Conservation (phyloP, 2,888 invertebrate genomes). For the Leucoma salicis region DNA sequence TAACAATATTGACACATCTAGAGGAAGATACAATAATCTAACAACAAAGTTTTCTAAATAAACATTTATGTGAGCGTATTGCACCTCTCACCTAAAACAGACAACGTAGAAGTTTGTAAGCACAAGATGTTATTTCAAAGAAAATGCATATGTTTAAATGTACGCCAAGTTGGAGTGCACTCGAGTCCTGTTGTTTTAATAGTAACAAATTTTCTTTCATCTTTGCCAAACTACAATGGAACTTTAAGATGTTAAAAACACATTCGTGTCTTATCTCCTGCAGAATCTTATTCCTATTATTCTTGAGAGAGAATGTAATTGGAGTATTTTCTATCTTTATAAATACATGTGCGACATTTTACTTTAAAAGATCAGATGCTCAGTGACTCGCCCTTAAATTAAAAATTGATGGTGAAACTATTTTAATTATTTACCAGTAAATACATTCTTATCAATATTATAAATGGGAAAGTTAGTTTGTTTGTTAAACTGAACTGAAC, state of each 20-base stretch:
- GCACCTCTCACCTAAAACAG: slow-evolving; percentile 12
- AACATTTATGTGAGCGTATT: background rate
- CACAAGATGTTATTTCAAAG: slow-evolving; percentile 33
- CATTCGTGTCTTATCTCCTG: background rate
- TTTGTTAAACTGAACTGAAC: no score
- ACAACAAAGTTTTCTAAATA: background rate
- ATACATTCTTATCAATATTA: no score
- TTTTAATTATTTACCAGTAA: no score
- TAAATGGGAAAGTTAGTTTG: no score
- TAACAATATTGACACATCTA: no score
- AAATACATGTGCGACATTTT: no score
- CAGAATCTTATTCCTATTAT: background rate
- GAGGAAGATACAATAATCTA: no score
- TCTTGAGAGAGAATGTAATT: background rate
- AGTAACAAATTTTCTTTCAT: slow-evolving; percentile 19
- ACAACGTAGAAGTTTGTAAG: slow-evolving; percentile 26
- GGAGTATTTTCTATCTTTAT: background rate
- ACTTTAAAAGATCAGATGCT: no score
- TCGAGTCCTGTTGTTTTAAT: slow-evolving; percentile 26
- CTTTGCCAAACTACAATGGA: slow-evolving; percentile 17
- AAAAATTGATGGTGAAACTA: no score
- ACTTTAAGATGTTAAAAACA: slow-evolving; percentile 8
- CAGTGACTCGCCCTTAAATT: no score
- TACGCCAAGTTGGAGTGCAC: slow-evolving; percentile 31
- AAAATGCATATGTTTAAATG: slow-evolving; percentile 33